Evolutionary conservation across 2,113 vertebrate species (phyloP).

Genomic region (Melozone crissalis): DNA sequence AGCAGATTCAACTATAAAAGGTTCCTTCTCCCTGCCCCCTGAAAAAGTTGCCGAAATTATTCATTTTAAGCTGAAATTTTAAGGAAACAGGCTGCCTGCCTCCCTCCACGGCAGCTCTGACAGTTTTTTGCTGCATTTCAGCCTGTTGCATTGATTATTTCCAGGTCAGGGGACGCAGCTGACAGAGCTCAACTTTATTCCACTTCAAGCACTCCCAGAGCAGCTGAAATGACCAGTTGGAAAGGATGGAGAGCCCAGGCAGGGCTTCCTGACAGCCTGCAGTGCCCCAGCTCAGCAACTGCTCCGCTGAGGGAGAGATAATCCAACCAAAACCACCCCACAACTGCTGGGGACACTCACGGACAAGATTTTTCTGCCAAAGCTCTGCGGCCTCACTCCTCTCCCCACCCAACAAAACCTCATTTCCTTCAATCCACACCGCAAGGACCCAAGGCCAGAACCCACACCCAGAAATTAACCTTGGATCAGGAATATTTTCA

Average conservation of each 20-base stretch:
- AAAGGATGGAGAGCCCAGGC: neutral
- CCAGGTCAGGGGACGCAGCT: slow-evolving; percentile 49
- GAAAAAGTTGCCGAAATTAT: neutral
- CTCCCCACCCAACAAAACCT: neutral
- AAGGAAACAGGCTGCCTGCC: neutral
- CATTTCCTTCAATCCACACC: neutral
- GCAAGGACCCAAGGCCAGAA: neutral
- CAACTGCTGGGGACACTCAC: neutral
- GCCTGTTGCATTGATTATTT: slow-evolving; percentile 52
- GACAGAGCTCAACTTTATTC: slow-evolving; percentile 47
- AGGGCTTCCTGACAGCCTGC: neutral
- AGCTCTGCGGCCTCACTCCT: neutral
- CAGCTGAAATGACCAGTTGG: neutral
- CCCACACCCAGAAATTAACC: rapidly evolving
- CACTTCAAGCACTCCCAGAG: neutral
- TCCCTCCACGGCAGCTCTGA: neutral
- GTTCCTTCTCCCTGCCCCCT: neutral
- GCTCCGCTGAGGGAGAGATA: neutral
- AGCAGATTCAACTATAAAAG: neutral
- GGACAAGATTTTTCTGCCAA: neutral
- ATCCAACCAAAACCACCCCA: neutral
- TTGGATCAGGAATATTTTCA: neutral
- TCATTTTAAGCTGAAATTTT: neutral
- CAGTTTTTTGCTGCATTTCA: neutral
- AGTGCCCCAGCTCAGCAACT: neutral